phyloP scores from a whole-genome alignment of 2,113 vertebrate genomes.

The Hydrochoerus hydrochaeris region DNA sequence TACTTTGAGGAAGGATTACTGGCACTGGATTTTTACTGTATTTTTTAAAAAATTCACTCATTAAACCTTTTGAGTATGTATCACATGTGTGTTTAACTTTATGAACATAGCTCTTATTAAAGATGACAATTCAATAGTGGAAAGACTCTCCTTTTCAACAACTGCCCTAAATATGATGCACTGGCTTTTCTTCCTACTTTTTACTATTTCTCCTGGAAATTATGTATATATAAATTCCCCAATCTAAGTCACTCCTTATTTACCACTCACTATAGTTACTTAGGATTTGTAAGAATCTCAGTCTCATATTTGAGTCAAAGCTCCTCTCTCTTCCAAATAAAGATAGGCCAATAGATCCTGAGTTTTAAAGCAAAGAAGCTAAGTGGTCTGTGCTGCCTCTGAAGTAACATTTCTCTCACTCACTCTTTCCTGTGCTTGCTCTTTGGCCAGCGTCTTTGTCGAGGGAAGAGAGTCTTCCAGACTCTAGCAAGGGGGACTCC shows the following conservation, averaged over 20 bases:
- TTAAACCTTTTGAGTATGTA: no score
- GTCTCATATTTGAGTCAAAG: background rate
- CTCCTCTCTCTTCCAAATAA: background rate
- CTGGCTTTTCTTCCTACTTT: fast-evolving
- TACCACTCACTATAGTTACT: background rate
- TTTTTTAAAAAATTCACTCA: background rate
- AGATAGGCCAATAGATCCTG: background rate
- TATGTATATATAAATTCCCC: background rate
- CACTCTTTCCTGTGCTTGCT: background rate
- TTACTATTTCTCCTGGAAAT: background rate
- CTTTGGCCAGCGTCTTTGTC: background rate
- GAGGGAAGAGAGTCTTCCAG: background rate
- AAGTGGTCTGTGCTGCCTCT: background rate
- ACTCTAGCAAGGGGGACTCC: background rate
- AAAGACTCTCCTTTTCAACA: background rate
- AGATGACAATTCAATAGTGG: background rate
- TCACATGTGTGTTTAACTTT: background rate
- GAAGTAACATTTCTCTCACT: fast-evolving
- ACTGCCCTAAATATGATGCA: background rate
- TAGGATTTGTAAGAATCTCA: background rate
- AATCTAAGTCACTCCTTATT: background rate
- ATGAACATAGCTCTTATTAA: background rate
- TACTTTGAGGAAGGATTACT: background rate
- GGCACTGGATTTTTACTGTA: background rate
- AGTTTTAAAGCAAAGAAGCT: background rate